Base-by-base conservation (phyloP, 2,888 invertebrate genomes). In the Mimumesa dahlbomi region DNA sequence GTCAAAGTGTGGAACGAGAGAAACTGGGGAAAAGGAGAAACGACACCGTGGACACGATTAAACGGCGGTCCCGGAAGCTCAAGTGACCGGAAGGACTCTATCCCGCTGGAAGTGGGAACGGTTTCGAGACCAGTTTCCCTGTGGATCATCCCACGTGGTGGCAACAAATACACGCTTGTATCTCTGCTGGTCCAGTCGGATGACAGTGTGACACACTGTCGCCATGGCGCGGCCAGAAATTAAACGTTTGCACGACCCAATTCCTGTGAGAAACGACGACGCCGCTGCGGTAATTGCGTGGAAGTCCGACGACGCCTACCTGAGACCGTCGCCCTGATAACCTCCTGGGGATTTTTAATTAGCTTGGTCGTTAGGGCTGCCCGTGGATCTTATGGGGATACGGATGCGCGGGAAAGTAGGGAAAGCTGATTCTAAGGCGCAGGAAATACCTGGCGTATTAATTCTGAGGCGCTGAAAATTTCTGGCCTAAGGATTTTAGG, bases 191-290 rank as follows among this genome's bases (percentile, higher is more conserved):
- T n/a, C n/a, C n/a, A 6, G 3, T 25, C 2, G 34, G 49, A 53
- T 56, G 54, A 62, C 62, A 40, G 34, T 40, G 36, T 43, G 43
- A 45, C 65, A 63, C 56, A 59, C 66, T 22, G 56, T 14, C 19
- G 49, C 40, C 25, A 25, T 7, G 25, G 34, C 66, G 25, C 13
- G 14, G 58, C n/a, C n/a, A 14, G 52, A 72, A 61, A 72, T 71
- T 65, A 63, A 74, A 68, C 57, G 71, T 66, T 76, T 72, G 64
- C 68, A 43, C 49, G 66, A 69, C 69, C 76, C 46, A 72, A 75
- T 76, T 72, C 54, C 43, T 45, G 29, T 34, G 54, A 66, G 46
- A 61, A 64, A 19, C 45, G 48, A 5, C 36, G 43, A 18, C 48
- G 31, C 49, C 14, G 25, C 14, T 16, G 16, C 14, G 52, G 48